Evolutionary conservation across 2,888 invertebrate species (phyloP).

Genomic region (Drosophila melanosoma): DNA sequence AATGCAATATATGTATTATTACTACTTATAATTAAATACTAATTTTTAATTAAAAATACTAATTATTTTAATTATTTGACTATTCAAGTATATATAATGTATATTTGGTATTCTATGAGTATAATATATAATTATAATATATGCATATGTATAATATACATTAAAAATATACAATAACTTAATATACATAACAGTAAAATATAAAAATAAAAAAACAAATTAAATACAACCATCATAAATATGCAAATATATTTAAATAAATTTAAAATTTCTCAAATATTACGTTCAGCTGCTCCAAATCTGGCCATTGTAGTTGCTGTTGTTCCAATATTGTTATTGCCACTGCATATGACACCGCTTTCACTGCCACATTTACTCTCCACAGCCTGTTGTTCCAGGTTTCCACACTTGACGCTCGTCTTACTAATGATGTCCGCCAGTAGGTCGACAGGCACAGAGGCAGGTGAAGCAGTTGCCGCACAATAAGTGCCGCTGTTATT

Average conservation of each 20-base stretch:
- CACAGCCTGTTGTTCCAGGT: background rate
- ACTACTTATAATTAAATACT: no score
- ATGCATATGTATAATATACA: background rate
- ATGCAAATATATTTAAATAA: background rate
- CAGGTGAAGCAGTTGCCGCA: conserved; percentile 29
- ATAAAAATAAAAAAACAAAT: background rate
- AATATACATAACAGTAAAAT: background rate
- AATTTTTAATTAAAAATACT: no score
- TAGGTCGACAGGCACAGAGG: conserved; percentile 38
- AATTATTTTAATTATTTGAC: no score
- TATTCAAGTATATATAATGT: no score
- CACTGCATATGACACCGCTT: conserved; percentile 2
- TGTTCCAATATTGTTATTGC: conserved; percentile 45
- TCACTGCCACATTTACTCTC: conserved; percentile 17
- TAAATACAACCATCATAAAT: background rate
- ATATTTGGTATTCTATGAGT: no score
- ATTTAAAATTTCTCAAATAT: conserved; percentile 1
- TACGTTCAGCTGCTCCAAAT: conserved; percentile 1
- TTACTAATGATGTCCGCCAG: conserved; percentile 58
- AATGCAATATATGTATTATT: background rate
- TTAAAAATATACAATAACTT: background rate
- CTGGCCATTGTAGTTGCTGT: background rate
- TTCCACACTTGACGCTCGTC: conserved; percentile 43
- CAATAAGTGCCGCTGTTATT: conserved; percentile 14
- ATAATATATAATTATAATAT: background rate